Evolutionary conservation across 2,797 vertebrate genomes (phyloP).

Genomic region (Percopsis omiscomaycus): DNA sequence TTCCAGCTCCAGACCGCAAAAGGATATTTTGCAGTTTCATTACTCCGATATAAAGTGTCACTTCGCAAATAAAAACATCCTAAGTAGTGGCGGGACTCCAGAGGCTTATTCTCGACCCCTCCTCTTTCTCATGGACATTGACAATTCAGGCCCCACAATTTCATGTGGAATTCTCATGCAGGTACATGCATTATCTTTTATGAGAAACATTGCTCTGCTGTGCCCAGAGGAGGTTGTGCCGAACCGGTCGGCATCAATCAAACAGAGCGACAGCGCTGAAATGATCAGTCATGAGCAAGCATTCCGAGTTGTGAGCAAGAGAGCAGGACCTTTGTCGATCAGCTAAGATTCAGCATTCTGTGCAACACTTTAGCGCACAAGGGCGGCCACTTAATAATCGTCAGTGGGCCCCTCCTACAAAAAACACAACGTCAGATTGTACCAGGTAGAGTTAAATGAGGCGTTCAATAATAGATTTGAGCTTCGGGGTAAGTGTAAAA

Average conservation of each 20-base stretch:
- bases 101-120: conserved; percentile 41
- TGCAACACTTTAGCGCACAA: conserved; percentile 45
- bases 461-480: conserved; percentile 16
- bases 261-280: conserved; percentile 63
- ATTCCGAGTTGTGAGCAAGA: conserved; percentile 46
- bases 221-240: conserved; percentile 47
- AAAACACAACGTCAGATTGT: conserved; percentile 28
- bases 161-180: conserved; percentile 65
- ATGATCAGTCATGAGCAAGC: conserved; percentile 66
- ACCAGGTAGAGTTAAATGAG: conserved; percentile 33
- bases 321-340: conserved; percentile 65
- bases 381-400: conserved; percentile 54
- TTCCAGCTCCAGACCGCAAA: conserved; percentile 33
- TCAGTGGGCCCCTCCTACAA: conserved; percentile 28
- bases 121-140: conserved; percentile 53
- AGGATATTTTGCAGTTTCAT: conserved; percentile 60
- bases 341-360: conserved; percentile 54
- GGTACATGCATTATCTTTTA: conserved; percentile 67
- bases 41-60: conserved; percentile 72
- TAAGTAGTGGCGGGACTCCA: conserved; percentile 48
- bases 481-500: conserved; percentile 6
- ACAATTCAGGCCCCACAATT: conserved; percentile 63
- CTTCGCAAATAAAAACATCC: conserved; percentile 63
- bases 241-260: conserved; percentile 68
- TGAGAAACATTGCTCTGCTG: conserved; percentile 59